Percentiles rank a stretch among this genome's conserved stretches.
phyloP scores from a whole-genome alignment of 1,140 invertebrate species.

The Meteorus sp. region DNA sequence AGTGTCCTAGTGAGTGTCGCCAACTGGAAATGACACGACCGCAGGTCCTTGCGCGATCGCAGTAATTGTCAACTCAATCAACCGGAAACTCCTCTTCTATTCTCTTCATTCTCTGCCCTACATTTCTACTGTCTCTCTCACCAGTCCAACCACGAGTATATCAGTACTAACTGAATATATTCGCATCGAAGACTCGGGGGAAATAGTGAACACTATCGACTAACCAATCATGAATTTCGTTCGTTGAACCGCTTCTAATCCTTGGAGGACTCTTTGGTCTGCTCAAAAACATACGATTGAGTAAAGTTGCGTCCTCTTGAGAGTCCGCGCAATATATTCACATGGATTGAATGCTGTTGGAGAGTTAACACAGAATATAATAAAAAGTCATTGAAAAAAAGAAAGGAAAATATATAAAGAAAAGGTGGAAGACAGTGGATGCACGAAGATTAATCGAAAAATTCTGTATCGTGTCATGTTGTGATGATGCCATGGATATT shows the following conservation, averaged over 20 bases:
- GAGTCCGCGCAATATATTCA: neutral
- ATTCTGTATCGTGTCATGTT: constrained; percentile 11
- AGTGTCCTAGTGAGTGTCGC: constrained; percentile 23
- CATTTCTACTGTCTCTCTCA: no score
- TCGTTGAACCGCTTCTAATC: constrained; percentile 8
- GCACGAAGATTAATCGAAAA: constrained; percentile 23
- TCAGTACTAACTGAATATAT: no score
- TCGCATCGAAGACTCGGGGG: constrained; percentile 13
- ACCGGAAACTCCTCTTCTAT: neutral
- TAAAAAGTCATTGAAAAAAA: neutral
- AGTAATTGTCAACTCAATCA: neutral
- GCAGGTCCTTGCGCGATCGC: neutral
- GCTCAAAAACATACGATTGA: no score
- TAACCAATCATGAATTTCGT: constrained; percentile 14
- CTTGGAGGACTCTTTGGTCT: neutral
- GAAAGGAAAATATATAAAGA: neutral
- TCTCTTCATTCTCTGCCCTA: no score
- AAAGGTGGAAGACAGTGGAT: no score
- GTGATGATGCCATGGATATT: no score
- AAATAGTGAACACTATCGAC: constrained; percentile 32
- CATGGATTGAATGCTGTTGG: no score
- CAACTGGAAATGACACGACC: constrained; percentile 29
- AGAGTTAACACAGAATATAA: neutral
- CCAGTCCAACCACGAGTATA: constrained; percentile 1
- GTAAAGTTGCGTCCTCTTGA: no score